These are phyloP conservation scores for Arizona elegans DNA, from an alignment of 2,113 vertebrate genomes.

Conservation along the genomic window DNA sequence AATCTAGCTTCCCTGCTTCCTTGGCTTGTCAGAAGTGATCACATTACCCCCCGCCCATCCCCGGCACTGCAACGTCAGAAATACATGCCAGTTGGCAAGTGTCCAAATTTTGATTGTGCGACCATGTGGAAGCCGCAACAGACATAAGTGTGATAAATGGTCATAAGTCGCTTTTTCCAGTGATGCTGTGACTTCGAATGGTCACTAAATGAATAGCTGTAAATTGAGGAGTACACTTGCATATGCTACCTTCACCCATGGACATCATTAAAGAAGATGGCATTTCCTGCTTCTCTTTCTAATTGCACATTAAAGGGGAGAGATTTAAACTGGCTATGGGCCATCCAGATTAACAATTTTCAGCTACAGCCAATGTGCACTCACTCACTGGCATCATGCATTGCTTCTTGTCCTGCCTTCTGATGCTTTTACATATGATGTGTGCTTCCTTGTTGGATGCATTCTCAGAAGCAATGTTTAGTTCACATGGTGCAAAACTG, in stretches of 20 bases:
- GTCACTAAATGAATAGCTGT: not conserved
- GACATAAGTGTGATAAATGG: too few species aligned
- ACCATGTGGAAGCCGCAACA: not conserved
- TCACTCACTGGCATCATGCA: not conserved
- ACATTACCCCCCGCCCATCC: not conserved
- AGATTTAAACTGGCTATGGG: accelerated
- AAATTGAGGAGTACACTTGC: not conserved
- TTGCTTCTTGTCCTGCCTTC: not conserved
- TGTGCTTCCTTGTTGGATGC: not conserved
- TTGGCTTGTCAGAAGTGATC: not conserved
- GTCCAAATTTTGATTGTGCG: not conserved
- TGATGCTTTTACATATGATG: not conserved
- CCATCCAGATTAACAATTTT: accelerated
- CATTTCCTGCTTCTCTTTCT: not conserved
- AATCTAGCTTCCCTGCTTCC: not conserved
- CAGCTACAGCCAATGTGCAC: accelerated
- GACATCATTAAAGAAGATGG: not conserved
- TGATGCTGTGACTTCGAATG: too few species aligned
- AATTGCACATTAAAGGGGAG: not conserved
- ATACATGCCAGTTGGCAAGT: not conserved
- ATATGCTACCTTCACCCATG: not conserved
- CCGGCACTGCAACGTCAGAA: not conserved
- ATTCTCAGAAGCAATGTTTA: not conserved
- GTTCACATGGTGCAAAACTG: not conserved
- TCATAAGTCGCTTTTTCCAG: too few species aligned